Base-by-base conservation (phyloP, 2,888 invertebrate species). In the Apomyelois bistriatella region DNA sequence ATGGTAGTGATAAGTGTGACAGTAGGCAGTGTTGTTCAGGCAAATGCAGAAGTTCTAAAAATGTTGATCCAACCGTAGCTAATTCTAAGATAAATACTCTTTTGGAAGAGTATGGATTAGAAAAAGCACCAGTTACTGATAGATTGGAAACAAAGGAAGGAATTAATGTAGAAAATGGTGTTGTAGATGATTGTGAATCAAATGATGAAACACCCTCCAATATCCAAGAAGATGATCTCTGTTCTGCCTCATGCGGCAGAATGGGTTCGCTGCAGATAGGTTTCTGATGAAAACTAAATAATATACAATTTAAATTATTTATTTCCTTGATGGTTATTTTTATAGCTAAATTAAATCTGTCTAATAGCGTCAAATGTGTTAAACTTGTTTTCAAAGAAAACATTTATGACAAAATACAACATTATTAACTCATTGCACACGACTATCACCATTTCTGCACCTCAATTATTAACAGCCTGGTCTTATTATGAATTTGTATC, bases 171-270 rank as follows among this genome's bases (percentile, higher is more conserved):
- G 54, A 53, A 47, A 59, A 57, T 53, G 50, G 52, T 57, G 53
- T 46, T 38, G 47, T 48, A 54, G 48, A 55, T 46, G 53, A 60
- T 51, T 66, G 70, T 12, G 56, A 66, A 53, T 58, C 66, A 37
- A 70, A 70, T 35, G 66, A 73, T 22, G 75, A 77, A 37, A 68
- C 66, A 5, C 9, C 56, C 22, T 48, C 64, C 4, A 66, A 64
- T 42, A 64, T 60, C 3, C 60, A 70, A 10, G 70, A 75, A 56
- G 83, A 81, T 10, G 76, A 85, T 37, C 71, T 81, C 4, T 90
- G 89, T 66, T 70, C 76, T 2, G 76, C 82, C 0, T 58, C 76
- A 12, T 89, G 89, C 56, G 84, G 87, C 4, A 72, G 73, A 52
- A 61, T 75, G 55, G 82, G 77, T 46, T 76, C 82, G 7, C 49